Base-by-base conservation (phyloP, 2,888 invertebrate species). In the Xestobium rufovillosum region DNA sequence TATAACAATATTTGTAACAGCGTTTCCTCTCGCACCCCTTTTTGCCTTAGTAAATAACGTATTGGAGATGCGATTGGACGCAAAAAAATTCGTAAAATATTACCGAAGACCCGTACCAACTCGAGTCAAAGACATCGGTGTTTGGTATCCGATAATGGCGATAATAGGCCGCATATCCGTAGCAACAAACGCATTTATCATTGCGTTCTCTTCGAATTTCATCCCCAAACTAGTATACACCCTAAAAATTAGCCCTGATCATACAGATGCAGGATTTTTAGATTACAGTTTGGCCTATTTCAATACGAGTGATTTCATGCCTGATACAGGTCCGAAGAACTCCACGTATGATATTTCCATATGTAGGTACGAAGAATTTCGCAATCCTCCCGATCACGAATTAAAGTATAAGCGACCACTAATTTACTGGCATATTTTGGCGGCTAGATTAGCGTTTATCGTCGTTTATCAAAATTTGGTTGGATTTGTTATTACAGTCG, bases 121-220 rank as follows among this genome's bases (percentile, higher is more conserved):
- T 49, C 70, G 84, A 34, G 80, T 82, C 1, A 73, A 75, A 41
- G 77, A 82, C 59, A 87, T 89, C 47, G 88, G 88, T 15, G 76
- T 85, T 8, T 87, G 86, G 86, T 78, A 76, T 53, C 71, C 72
- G 39, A 84, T 89, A 29, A 70, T 89, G 60, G 77, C 80, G 47
- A 73, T 79, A 3, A 67, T 89, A 3, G 82, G 84, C 11, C 76
- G 80, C 49, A 71, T 88, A 40, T 78, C 86, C 4, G 80, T 87
- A 3, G 75, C 81, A 9, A 80, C 84, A 1, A 88, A 87, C 64
- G 87, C 84, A 58, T 73, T 80, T 58, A 61, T 57, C 14, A 85
- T 90, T 54, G 87, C 88, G 25, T 83, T 89, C 65, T 86, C 88
- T 6, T 85, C 86, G 0, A 83, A 85, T 61, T 80, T 86, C 56